Evolutionary conservation across 2,888 invertebrate genomes (phyloP).

Genomic region (Ennomos erosarius): DNA sequence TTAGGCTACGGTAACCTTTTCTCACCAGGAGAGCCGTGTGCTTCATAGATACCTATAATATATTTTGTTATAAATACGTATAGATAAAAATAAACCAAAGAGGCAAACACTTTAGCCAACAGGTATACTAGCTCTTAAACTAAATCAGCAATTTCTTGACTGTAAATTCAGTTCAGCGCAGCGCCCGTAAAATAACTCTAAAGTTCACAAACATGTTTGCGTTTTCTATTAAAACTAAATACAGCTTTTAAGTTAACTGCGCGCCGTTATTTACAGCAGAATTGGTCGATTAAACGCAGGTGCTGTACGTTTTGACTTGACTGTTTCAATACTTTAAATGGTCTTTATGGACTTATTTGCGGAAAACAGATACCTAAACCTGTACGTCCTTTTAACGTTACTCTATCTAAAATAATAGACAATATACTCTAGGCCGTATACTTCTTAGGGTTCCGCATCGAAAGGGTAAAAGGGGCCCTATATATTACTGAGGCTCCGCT

Average conservation of each 20-base stretch:
- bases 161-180: constrained; percentile 17
- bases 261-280: constrained; percentile 17
- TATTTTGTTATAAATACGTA: too few relatives aligned
- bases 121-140: not conserved
- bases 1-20: too few relatives aligned
- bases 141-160: constrained; percentile 10
- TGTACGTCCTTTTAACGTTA: too few relatives aligned
- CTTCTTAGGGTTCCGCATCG: too few relatives aligned
- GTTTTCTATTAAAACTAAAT: constrained; percentile 28
- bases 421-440: too few relatives aligned
- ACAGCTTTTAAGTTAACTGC: constrained; percentile 23
- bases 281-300: constrained; percentile 20
- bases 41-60: too few relatives aligned
- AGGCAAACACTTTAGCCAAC: too few relatives aligned
- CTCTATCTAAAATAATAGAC: too few relatives aligned
- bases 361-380: not conserved
- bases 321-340: constrained; percentile 2
- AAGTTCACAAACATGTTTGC: constrained; percentile 28
- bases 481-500: too few relatives aligned
- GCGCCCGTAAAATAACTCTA: constrained; percentile 15
- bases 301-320: constrained; percentile 13
- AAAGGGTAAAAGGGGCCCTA: too few relatives aligned
- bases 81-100: too few relatives aligned
- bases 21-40: too few relatives aligned
- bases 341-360: not conserved